A percentile compares a stretch with the other conserved stretches of the same genome.
Conservation (phyloP, 2,113 vertebrate genomes). For the Microtus ochrogaster region DNA sequence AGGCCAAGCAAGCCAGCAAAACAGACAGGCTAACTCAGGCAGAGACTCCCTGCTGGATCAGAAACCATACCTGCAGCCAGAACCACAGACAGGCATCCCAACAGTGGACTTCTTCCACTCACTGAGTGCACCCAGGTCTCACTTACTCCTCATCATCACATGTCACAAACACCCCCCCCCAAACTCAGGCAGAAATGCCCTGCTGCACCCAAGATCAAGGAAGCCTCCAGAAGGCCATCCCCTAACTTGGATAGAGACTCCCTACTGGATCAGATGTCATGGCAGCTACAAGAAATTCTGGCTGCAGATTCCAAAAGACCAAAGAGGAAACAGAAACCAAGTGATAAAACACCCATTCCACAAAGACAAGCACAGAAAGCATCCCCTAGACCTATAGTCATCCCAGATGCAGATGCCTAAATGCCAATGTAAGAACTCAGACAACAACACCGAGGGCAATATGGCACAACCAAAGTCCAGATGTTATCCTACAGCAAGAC, state of each 20-base stretch:
- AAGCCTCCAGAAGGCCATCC: not conserved
- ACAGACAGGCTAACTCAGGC: not conserved
- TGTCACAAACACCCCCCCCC: rapidly evolving
- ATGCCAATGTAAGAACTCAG: not conserved
- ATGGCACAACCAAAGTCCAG: not conserved
- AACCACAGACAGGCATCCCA: not conserved
- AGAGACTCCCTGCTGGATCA: not conserved
- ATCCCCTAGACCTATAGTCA: not conserved
- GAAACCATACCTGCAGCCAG: not conserved
- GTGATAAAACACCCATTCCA: not conserved
- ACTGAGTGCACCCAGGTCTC: not conserved
- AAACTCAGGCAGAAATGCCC: not conserved
- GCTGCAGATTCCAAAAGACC: not conserved
- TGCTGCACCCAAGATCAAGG: not conserved
- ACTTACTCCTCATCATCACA: not conserved
- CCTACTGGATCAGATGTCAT: not conserved
- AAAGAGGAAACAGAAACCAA: not conserved
- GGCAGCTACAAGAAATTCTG: not conserved
- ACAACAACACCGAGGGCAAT: not conserved
- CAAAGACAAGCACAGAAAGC: not conserved
- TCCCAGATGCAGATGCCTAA: not conserved
- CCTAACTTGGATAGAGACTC: not conserved
- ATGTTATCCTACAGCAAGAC: not conserved
- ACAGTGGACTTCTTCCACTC: not conserved
- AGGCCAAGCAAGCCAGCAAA: not conserved